Evolutionary conservation across 2,888 invertebrate genomes (phyloP).

Genomic region (Augochlorella aurata): DNA sequence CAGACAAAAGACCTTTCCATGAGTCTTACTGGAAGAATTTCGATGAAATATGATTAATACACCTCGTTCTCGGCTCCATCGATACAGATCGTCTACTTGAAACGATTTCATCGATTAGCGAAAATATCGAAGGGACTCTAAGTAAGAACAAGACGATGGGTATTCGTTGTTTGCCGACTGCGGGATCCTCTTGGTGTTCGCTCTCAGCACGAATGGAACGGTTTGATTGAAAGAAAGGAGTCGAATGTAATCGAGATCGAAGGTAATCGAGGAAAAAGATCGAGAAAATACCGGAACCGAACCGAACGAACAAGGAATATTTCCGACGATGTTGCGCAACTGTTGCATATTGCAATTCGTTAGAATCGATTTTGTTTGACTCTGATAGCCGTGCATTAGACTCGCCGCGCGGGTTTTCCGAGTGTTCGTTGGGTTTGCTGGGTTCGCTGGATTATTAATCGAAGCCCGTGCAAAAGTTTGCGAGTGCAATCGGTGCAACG

Average conservation of each 20-base stretch:
- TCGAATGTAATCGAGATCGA: conserved; percentile 11
- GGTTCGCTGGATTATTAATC: neutral
- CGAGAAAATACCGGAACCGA: too few species aligned
- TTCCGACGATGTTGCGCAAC: too few species aligned
- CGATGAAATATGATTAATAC: neutral
- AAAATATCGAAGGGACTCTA: conserved; percentile 19
- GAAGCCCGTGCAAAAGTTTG: neutral
- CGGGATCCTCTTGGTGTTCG: conserved; percentile 67
- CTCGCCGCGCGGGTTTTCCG: too few species aligned
- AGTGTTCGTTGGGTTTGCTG: too few species aligned
- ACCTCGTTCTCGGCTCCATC: neutral
- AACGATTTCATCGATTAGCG: conserved; percentile 50
- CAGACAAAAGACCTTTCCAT: too few species aligned
- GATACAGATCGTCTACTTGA: conserved; percentile 31
- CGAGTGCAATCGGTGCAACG: neutral
- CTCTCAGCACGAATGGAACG: conserved; percentile 70
- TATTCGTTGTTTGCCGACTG: conserved; percentile 71
- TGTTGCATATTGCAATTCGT: too few species aligned
- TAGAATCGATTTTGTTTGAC: too few species aligned
- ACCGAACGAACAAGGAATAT: neutral
- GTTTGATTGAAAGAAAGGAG: conserved; percentile 24
- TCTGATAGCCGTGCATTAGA: too few species aligned
- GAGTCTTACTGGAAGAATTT: neutral
- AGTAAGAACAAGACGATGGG: conserved; percentile 57
- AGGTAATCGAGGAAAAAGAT: neutral